phyloP scores from a whole-genome alignment of 2,113 vertebrate species.

The Sprattus sprattus region DNA sequence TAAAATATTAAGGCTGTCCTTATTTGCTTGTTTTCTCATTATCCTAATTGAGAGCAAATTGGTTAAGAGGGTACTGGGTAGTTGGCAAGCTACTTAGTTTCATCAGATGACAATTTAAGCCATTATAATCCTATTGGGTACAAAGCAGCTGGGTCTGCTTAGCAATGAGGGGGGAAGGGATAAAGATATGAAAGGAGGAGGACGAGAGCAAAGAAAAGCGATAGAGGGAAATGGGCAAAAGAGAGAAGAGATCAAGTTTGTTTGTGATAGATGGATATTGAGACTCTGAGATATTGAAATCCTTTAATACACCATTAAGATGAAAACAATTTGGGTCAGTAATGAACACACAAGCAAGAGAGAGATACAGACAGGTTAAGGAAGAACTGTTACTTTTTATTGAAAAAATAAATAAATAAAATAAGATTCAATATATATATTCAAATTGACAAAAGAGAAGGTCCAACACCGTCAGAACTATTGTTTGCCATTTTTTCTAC shows the following conservation, averaged over 20 bases:
- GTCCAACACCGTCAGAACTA: neutral
- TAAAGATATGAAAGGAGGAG: constrained; percentile 22
- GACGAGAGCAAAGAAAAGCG: constrained; percentile 37
- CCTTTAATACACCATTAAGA: too few species aligned
- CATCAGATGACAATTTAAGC: constrained; percentile 89
- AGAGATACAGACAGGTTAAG: too few species aligned
- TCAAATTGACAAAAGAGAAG: constrained; percentile 36
- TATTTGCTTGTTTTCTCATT: constrained; percentile 89
- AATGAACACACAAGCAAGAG: too few species aligned
- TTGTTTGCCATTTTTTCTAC: too few species aligned
- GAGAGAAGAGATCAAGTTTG: constrained; percentile 47
- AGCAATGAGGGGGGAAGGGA: constrained; percentile 68
- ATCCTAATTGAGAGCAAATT: constrained; percentile 93
- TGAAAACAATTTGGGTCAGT: too few species aligned
- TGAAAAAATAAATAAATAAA: too few species aligned
- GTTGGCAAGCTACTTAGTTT: constrained; percentile 86
- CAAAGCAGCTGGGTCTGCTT: constrained; percentile 91
- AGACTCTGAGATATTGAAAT: too few species aligned
- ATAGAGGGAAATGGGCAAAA: constrained; percentile 50
- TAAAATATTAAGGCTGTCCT: constrained; percentile 87
- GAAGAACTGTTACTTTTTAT: too few species aligned
- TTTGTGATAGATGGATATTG: too few species aligned
- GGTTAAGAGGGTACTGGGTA: constrained; percentile 86
- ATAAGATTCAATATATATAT: too few species aligned
- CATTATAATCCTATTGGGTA: constrained; percentile 85